Conservation (phyloP, 2,113 vertebrate species). For the Pseudopipra pipra region DNA sequence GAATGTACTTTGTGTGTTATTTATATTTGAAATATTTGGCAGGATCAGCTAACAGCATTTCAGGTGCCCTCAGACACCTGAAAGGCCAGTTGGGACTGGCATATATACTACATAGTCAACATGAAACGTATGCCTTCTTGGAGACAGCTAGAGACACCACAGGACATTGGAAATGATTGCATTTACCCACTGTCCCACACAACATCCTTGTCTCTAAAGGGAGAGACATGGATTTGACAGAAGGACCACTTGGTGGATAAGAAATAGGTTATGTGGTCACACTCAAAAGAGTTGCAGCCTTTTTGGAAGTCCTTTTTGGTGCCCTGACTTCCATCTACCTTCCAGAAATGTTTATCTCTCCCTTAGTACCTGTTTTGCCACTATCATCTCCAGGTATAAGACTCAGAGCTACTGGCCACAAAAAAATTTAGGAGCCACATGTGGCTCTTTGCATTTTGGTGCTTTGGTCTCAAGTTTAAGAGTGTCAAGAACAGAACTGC, state of each 20-base stretch:
- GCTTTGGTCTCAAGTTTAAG: neutral
- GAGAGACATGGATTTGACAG: neutral
- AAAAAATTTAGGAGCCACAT: neutral
- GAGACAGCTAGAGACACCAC: neutral
- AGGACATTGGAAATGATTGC: neutral
- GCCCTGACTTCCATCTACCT: neutral
- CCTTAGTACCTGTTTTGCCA: neutral
- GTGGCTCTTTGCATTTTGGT: neutral
- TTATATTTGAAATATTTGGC: neutral
- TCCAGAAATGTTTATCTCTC: neutral
- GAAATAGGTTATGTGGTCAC: neutral
- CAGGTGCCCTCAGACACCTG: neutral
- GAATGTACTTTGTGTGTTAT: neutral
- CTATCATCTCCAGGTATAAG: neutral
- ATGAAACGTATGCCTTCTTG: neutral
- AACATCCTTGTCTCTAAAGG: neutral
- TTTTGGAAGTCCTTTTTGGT: neutral
- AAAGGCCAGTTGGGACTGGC: neutral
- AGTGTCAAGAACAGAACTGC: neutral
- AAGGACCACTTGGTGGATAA: neutral
- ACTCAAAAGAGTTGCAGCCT: neutral
- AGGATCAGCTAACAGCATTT: neutral
- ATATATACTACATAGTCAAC: neutral
- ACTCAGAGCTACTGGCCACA: neutral
- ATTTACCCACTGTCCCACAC: neutral